These are phyloP conservation scores for Dendrolimus houi DNA, from an alignment of 2,888 invertebrate species.

Conservation along the genomic window DNA sequence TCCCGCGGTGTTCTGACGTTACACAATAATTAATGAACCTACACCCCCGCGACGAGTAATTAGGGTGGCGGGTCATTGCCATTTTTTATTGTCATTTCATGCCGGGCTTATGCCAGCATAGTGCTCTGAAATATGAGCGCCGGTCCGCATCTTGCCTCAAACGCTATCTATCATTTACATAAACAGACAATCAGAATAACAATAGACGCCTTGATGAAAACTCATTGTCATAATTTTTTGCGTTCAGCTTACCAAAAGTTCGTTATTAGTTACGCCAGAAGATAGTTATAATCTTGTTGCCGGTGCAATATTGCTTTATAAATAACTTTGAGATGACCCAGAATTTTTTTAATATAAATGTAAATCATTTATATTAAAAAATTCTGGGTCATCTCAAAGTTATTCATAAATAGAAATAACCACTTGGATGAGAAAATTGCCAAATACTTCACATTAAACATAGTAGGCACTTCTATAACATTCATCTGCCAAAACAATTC, in stretches of 20 bases:
- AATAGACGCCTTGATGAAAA: constrained; percentile 35
- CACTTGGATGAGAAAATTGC: too few relatives aligned
- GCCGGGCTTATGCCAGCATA: not conserved
- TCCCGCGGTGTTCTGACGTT: constrained; percentile 21
- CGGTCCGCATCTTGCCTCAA: constrained; percentile 16
- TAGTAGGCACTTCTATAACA: too few relatives aligned
- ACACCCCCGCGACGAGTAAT: constrained; percentile 11
- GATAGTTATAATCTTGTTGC: not conserved
- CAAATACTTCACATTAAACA: too few relatives aligned
- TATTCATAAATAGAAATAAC: too few relatives aligned
- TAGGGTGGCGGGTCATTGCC: constrained; percentile 3
- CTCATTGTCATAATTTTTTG: constrained; percentile 30
- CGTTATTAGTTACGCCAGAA: not conserved
- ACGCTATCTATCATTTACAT: constrained; percentile 34
- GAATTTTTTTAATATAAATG: too few relatives aligned
- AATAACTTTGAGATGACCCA: too few relatives aligned
- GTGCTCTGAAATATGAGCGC: constrained; percentile 12
- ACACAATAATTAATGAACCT: constrained; percentile 48
- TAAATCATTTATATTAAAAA: constrained; percentile 6
- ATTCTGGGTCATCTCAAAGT: not conserved
- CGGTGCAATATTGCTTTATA: constrained; percentile 6
- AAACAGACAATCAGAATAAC: constrained; percentile 39
- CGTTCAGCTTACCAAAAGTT: not conserved
- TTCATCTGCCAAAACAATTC: too few relatives aligned
- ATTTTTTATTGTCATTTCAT: constrained; percentile 3